Evolutionary conservation across 2,888 invertebrate species (phyloP).

Genomic region (Microdon myrmicae): DNA sequence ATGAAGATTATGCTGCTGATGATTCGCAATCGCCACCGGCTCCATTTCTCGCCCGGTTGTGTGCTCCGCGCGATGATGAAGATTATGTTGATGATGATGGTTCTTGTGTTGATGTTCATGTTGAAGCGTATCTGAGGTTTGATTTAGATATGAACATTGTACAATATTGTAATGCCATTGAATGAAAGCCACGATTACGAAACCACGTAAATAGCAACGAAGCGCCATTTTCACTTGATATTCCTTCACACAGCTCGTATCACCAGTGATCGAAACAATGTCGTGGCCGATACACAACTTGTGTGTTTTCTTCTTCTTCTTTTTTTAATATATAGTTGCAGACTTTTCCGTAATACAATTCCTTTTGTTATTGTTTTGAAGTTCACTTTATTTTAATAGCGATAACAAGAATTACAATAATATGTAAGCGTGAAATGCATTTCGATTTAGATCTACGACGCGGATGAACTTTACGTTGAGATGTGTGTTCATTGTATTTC

Average conservation of each 20-base stretch:
- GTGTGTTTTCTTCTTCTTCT: not conserved
- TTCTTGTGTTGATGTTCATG: constrained; percentile 49
- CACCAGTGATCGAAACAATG: constrained; percentile 11
- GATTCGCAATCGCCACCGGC: constrained; percentile 13
- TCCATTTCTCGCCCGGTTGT: constrained; percentile 10
- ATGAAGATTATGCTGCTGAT: constrained; percentile 42
- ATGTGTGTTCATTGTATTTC: too few species aligned
- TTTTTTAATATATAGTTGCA: constrained; percentile 7
- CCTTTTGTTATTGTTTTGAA: constrained; percentile 34
- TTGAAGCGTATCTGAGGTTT: constrained; percentile 28
- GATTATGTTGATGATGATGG: constrained; percentile 26
- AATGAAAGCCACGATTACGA: constrained; percentile 31
- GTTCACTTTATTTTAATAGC: constrained; percentile 38
- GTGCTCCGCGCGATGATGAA: constrained; percentile 38
- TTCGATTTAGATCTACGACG: constrained; percentile 37
- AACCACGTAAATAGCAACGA: constrained; percentile 10
- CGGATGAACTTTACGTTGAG: constrained; percentile 43
- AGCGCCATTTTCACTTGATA: constrained; percentile 1
- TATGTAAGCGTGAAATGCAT: constrained; percentile 32
- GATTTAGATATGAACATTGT: constrained; percentile 33
- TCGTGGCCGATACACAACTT: constrained; percentile 12
- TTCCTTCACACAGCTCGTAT: not conserved
- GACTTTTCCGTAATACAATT: constrained; percentile 21
- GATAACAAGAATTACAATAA: constrained; percentile 41
- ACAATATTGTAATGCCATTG: constrained; percentile 34